Base-by-base conservation (phyloP, 30 jellyfish, hydroid and myxozoan genomes). In the Clytia hemisphaerica region DNA sequence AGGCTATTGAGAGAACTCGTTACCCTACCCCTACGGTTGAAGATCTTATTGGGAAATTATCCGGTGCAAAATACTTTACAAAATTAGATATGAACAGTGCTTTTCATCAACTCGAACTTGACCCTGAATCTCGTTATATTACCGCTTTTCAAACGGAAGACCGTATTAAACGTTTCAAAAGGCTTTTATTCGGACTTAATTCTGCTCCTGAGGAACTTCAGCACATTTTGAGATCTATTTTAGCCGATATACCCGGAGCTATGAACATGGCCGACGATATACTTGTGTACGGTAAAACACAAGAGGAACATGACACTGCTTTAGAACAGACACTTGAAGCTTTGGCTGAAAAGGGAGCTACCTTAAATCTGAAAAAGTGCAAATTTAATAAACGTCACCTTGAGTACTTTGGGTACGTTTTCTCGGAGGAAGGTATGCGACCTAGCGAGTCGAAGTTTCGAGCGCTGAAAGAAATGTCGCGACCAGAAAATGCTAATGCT, bases 11-110 rank as follows among this genome's bases (percentile, higher is more conserved):
- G 16, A 16, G 66, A 12, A 51, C 1, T 22, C 57, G 53, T n/a
- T 57, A 57, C 53, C 70, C 50, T 45, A 57, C 70, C 44, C 70
- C 70, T 21, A 57, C 70, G 12, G 70, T 57, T 45, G 70, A 57
- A 6, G 55, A 57, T 57, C 70, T 57, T n/a, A 14, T 51, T 10
- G 66, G 16, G 24, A 51, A 51, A 51, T 51, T 0, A 24, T 14
- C 16, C 18, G 66, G 66, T 12, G 54, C 54, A 21, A 14, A 51
- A 51, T 10, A 0, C 15, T 51, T 51, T 22, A 14, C 66, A 30
- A 51, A 51, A 51, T 22, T 51, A 22, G 66, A 51, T 22, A 22
- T 51, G 24, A 51, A 51, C 24, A 30, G 31, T 51, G 66, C 66
- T 10, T 51, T 51, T 30, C 66, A 51, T 51, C 66, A 51, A 12